Percentiles rank a stretch among this genome's conserved stretches.
Evolutionary conservation across 2,888 invertebrate species (phyloP).

Genomic region (Dioctria linearis): DNA sequence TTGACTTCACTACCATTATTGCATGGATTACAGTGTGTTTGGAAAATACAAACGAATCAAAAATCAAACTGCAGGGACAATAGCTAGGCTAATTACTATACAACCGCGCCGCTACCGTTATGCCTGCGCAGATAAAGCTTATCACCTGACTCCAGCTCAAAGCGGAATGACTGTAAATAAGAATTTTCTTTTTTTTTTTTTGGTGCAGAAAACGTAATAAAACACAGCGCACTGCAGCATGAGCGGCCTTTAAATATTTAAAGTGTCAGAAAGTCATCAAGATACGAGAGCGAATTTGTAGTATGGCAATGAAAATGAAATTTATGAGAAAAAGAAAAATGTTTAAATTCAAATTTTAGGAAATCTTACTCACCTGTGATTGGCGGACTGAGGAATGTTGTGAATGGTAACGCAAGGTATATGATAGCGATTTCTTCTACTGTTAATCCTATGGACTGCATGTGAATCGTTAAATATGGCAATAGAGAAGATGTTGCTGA

Average conservation of each 20-base stretch:
- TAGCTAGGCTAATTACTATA: not conserved
- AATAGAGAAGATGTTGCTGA: slow-evolving; percentile 86
- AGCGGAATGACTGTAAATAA: not conserved
- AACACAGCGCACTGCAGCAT: slow-evolving; percentile 3
- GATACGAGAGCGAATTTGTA: not conserved
- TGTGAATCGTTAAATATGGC: slow-evolving; percentile 91
- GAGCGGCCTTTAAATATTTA: slow-evolving; percentile 34
- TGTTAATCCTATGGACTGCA: slow-evolving; percentile 89
- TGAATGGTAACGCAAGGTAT: slow-evolving; percentile 88
- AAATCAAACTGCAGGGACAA: not conserved
- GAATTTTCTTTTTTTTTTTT: not conserved
- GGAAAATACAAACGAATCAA: not conserved
- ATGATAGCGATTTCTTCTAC: slow-evolving; percentile 90
- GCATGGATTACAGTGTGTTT: not conserved
- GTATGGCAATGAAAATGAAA: not conserved
- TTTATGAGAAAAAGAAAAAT: not conserved
- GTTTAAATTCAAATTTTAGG: slow-evolving; percentile 1
- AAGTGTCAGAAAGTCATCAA: slow-evolving; percentile 15
- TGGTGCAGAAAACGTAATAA: slow-evolving; percentile 6
- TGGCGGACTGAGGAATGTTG: slow-evolving; percentile 88
- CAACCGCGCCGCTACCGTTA: not conserved
- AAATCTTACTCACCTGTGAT: slow-evolving; percentile 78
- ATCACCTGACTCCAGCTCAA: not conserved
- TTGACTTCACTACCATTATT: too few species aligned
- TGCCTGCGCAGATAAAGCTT: not conserved